These are phyloP conservation scores for Myodes glareolus DNA, from an alignment of 2,113 vertebrate species.

Conservation along the genomic window DNA sequence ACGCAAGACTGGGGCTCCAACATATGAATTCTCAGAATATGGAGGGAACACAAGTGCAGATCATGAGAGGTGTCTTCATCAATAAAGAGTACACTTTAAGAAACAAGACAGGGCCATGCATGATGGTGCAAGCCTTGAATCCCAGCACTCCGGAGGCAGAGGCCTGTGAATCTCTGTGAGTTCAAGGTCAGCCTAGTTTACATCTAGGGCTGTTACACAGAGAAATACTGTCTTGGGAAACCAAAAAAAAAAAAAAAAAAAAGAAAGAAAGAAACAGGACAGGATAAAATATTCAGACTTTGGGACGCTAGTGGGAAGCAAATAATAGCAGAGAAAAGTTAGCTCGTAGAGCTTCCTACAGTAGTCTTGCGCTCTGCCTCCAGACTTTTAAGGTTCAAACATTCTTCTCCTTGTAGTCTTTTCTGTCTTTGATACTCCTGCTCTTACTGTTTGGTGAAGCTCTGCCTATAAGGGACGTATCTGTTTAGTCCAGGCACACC, in stretches of 20 bases:
- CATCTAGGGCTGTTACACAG: too few species aligned
- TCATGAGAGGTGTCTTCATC: neutral
- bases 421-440: neutral
- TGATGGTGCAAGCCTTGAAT: too few species aligned
- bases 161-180: too few species aligned
- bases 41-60: neutral
- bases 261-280: neutral
- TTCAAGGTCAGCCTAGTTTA: too few species aligned
- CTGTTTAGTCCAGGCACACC: neutral
- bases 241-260: neutral
- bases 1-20: neutral
- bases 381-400: neutral
- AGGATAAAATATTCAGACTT: neutral
- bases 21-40: accelerated
- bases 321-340: neutral
- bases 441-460: neutral
- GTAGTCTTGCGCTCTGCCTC: neutral
- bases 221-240: too few species aligned
- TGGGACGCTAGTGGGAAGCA: neutral
- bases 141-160: too few species aligned
- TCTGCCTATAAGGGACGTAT: neutral
- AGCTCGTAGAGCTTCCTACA: neutral
- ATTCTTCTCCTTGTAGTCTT: too few species aligned
- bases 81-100: neutral
- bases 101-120: neutral